These are phyloP conservation scores for Erpobdella octoculata DNA, from an alignment of 2,888 invertebrate genomes.

Conservation along the genomic window DNA sequence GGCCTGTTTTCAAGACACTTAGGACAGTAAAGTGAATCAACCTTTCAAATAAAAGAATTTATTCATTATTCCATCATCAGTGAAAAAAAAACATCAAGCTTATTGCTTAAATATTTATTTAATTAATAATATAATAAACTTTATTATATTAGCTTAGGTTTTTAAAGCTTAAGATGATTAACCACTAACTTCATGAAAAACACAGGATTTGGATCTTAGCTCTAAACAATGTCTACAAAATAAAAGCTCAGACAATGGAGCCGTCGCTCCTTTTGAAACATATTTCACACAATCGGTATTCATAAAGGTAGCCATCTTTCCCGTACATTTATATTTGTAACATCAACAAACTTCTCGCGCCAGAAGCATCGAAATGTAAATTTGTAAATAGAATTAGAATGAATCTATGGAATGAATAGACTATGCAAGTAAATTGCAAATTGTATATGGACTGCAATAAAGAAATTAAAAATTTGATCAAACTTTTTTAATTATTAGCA, in stretches of 20 bases:
- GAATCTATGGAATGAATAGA: too few relatives aligned
- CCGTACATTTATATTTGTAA: conserved; percentile 3
- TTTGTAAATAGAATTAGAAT: too few relatives aligned
- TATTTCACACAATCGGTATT: conserved; percentile 58
- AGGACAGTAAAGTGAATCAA: conserved; percentile 90
- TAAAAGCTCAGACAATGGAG: conserved; percentile 80
- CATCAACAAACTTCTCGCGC: too few relatives aligned
- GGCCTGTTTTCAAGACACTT: conserved; percentile 93
- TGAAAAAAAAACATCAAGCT: too few relatives aligned
- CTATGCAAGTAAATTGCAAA: too few relatives aligned
- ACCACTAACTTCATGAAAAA: conserved; percentile 79
- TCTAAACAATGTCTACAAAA: conserved; percentile 91
- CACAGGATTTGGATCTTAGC: conserved; percentile 85
- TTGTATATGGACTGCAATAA: too few relatives aligned
- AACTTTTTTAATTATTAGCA: too few relatives aligned
- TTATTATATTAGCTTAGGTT: not conserved
- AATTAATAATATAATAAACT: too few relatives aligned
- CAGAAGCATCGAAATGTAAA: too few relatives aligned
- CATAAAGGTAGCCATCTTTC: conserved; percentile 50
- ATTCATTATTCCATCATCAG: too few relatives aligned
- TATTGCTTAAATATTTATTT: too few relatives aligned
- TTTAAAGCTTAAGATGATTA: not conserved
- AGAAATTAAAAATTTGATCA: too few relatives aligned
- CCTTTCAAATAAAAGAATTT: conserved; percentile 57
- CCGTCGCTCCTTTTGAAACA: conserved; percentile 50